These are phyloP conservation scores for Sclerodermus sp. DNA, from an alignment of 2,888 invertebrate species.

Conservation along the genomic window DNA sequence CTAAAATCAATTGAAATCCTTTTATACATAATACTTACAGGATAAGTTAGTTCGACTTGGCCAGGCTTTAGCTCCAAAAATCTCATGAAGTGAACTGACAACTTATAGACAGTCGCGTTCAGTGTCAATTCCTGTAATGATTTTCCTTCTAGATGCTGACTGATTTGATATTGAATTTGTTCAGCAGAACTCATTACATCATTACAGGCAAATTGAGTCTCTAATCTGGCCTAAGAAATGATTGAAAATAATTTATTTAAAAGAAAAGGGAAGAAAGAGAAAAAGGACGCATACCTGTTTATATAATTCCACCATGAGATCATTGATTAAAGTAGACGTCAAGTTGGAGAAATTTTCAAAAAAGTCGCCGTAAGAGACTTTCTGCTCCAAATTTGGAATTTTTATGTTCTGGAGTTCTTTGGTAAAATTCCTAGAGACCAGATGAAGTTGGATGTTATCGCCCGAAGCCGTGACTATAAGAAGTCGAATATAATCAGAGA, in stretches of 20 bases:
- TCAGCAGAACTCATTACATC: background rate
- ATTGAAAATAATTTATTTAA: background rate
- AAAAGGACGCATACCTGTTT: constrained; percentile 10
- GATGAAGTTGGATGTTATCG: constrained; percentile 6
- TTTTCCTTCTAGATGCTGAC: no score
- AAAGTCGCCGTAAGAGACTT: constrained; percentile 1
- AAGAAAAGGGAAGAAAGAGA: background rate
- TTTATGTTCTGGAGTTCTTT: background rate
- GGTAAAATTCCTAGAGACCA: constrained; percentile 7
- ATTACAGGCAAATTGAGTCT: background rate
- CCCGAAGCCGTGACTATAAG: background rate
- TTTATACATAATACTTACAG: background rate
- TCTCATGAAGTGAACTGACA: no score
- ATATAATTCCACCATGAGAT: constrained; percentile 16
- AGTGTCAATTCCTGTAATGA: no score
- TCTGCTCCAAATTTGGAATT: background rate
- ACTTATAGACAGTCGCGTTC: no score
- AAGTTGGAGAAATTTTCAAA: constrained; percentile 7
- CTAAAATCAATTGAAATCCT: background rate
- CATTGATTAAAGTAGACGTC: constrained; percentile 3
- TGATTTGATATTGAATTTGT: background rate
- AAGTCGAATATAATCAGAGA: background rate
- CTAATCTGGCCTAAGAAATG: background rate
- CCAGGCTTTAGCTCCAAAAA: background rate
- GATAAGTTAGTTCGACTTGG: background rate